A percentile compares a stretch with the other conserved stretches of the same genome.
Conservation (phyloP, 2,797 vertebrate genomes). For the Characodon lateralis region DNA sequence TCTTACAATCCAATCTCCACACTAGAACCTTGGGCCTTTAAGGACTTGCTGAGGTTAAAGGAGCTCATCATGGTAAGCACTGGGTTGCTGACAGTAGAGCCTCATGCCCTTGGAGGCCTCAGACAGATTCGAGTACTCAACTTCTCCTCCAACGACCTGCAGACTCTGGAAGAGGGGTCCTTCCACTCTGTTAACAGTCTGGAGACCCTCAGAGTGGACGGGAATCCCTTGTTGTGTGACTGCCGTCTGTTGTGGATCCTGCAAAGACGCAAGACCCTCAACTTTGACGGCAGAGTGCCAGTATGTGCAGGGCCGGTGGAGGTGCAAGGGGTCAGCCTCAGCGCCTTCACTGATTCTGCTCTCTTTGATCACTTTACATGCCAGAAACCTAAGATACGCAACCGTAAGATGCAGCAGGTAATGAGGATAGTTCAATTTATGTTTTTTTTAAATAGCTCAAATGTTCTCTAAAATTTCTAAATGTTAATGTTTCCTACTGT, state of each 20-base stretch:
- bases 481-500: neutral
- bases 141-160: slow-evolving; percentile 91
- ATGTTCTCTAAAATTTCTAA: neutral
- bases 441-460: slow-evolving; percentile 26
- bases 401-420: slow-evolving; percentile 91
- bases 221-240: slow-evolving; percentile 95
- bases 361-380: slow-evolving; percentile 98
- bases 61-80: slow-evolving; percentile 94
- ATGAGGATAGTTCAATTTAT: slow-evolving; percentile 17
- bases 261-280: slow-evolving; percentile 93
- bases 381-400: slow-evolving; percentile 94
- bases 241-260: slow-evolving; percentile 98
- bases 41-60: slow-evolving; percentile 90
- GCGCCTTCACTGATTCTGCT: slow-evolving; percentile 89
- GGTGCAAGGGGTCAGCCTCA: slow-evolving; percentile 90
- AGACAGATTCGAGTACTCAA: slow-evolving; percentile 95
- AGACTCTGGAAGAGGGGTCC: slow-evolving; percentile 92
- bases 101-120: slow-evolving; percentile 89
- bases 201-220: slow-evolving; percentile 94
- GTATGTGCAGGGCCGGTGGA: slow-evolving; percentile 91
- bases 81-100: slow-evolving; percentile 87
- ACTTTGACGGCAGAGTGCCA: slow-evolving; percentile 93
- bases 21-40: slow-evolving; percentile 90
- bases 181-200: slow-evolving; percentile 97
- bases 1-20: slow-evolving; percentile 93